Base-by-base conservation (phyloP, 2,113 vertebrate species). In the Todiramphus saurophagus region DNA sequence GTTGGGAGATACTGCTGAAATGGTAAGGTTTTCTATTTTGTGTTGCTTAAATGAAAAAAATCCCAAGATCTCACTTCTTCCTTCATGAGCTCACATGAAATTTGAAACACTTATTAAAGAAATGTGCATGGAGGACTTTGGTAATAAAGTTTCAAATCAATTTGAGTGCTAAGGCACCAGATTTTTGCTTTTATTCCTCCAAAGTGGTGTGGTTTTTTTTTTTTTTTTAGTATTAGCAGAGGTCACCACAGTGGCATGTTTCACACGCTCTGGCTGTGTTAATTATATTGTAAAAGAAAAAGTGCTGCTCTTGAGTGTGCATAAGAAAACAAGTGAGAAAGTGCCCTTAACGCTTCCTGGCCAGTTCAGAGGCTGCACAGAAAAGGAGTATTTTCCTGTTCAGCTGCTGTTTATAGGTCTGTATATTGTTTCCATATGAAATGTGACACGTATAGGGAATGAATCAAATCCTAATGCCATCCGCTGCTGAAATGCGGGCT, bases 21-120 rank as follows among this genome's bases (percentile, higher is more conserved):
- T 63, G 95, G 97, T 98, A 95, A 84, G 48, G 89, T 98, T 98
- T 98, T 96, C 55, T 97, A 41, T 94, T 97, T 62, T 95, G 85
- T 96, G 94, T 98, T 97, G 97, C 89, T 83, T 96, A 82, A 96
- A 95, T 95, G 87, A 89, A 96, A 90, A 53, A 79, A 84, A 25
- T 96, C 77, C 66, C 76, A 88, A 80, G 81, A 94, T 39, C 44
- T 89, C 70, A 13, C 66, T 83, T 93, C 59, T 87, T 66, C 55
- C 82, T 37, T 76, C 58, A 7, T 79, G 79, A 94, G n/a, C 35
- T 74, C 5, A 0, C 64, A 77, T 89, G 84, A 74, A 69, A 88
- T 95, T 88, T 85, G 79, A 87, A 74, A 69, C 82, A 83, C 64
- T 95, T 95, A 79, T 89, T 74, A 96, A 97, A 83, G 64, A 77